Evolutionary conservation across 2,888 invertebrate species (phyloP).

Genomic region (Ceratothoa steindachneri): DNA sequence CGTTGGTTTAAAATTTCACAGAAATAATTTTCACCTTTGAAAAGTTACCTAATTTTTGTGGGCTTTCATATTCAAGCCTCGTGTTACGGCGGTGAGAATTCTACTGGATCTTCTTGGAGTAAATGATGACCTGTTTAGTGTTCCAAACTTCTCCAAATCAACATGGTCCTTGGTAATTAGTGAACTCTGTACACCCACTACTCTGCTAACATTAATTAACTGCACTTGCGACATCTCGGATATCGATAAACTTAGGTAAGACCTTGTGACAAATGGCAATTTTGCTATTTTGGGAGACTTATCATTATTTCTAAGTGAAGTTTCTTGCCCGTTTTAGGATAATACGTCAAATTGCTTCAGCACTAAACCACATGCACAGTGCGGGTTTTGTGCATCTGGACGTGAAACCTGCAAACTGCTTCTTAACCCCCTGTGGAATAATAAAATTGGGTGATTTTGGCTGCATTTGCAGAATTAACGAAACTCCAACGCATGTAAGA

Average conservation of each 20-base stretch:
- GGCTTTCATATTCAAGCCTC: no score
- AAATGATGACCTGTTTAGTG: background rate
- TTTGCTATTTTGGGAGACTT: no score
- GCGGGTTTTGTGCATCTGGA: background rate
- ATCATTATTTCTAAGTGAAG: no score
- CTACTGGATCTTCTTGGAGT: background rate
- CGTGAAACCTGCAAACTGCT: constrained; percentile 1
- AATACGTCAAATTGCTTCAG: background rate
- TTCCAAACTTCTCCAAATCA: background rate
- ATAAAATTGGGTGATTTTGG: background rate
- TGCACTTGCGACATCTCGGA: background rate
- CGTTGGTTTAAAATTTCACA: no score
- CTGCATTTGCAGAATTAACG: background rate
- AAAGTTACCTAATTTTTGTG: no score
- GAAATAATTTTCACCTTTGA: no score
- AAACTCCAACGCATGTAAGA: background rate
- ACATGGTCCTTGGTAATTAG: background rate
- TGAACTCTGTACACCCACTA: background rate
- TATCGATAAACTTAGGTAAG: background rate
- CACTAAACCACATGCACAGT: background rate
- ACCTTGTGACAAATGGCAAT: background rate
- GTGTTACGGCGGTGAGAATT: background rate
- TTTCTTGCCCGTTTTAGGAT: background rate
- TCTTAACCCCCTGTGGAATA: background rate
- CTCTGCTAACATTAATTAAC: background rate